phyloP scores from a whole-genome alignment of 2,113 vertebrate species.

The Acrocephalus kingi region DNA sequence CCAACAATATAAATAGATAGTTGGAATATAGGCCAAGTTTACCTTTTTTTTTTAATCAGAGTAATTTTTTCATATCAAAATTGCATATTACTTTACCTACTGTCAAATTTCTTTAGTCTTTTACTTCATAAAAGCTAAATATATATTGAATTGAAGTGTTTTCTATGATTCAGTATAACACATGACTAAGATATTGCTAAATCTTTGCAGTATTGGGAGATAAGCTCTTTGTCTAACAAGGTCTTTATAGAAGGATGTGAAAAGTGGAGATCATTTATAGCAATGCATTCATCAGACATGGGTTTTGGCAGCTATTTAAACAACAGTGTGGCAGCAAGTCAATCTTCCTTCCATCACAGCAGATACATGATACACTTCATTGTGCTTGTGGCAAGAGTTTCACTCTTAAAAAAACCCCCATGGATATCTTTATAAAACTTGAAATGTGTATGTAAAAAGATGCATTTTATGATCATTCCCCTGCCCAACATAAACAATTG shows the following conservation, averaged over 20 bases:
- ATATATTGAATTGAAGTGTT: background rate
- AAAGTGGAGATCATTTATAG: background rate
- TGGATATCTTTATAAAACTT: background rate
- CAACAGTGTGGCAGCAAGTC: background rate
- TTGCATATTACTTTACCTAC: background rate
- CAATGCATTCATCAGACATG: background rate
- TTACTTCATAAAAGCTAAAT: background rate
- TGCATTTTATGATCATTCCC: background rate
- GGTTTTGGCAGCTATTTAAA: slow-evolving; percentile 1
- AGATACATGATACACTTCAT: background rate
- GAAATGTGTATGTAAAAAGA: background rate
- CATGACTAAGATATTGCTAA: background rate
- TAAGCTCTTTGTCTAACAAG: background rate
- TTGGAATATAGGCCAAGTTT: background rate
- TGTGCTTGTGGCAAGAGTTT: background rate
- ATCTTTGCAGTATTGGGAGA: background rate
- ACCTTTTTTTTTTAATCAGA: background rate
- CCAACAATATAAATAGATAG: background rate
- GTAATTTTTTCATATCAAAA: background rate
- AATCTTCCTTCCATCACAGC: background rate
- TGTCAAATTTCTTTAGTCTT: background rate
- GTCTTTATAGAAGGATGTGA: background rate
- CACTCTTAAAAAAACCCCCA: background rate
- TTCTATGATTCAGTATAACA: background rate
- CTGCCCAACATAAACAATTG: background rate